Base-by-base conservation (phyloP, 2,797 vertebrate species). In the Dendrocincla fuliginosa region DNA sequence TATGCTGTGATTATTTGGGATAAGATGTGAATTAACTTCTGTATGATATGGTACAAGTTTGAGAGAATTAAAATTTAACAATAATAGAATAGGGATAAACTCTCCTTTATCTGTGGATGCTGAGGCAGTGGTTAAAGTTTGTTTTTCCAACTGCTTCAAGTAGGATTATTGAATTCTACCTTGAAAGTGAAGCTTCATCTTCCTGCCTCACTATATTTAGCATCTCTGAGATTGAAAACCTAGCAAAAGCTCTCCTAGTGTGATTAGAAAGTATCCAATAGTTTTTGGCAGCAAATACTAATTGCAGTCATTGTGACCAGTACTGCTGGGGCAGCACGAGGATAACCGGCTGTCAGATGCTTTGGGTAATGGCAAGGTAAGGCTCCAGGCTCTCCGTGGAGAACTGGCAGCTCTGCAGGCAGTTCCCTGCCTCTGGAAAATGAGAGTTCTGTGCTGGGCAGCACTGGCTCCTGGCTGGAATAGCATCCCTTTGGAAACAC, bases 271-370 rank as follows among this genome's bases (percentile, higher is more conserved):
- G 75, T 42, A 87, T 80, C 81, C 84, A 84, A 18, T 89, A 79
- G 79, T 82, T 94, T 93, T 93, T 93, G 82, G 88, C 83, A 92
- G 77, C 74, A 93, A 89, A 96, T 74, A 79, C 77, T 87, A 76
- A 93, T 96, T 95, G 81, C 71, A 60, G 1, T 90, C 78, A 82
- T 63, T 75, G 91, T 93, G 55, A 59, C 67, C 84, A 35, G 67
- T 76, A n/a, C 55, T 64, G 81, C 70, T 93, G 73, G 65, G 90
- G 69, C 88, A 89, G 57, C 69, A 30, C 18, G 27, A 35, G 78
- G 90, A 64, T 90, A 90, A 95, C 92, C 16, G 55, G 52, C 88
- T 86, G 74, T 91, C 80, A 88, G 77, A 49, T 7, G 11, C 55
- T 84, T 67, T 74, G 65, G 70, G 39, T 49, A 78, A 69, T 25